Conservation (phyloP, 1,140 invertebrate species). For the Camponotus floridanus region DNA sequence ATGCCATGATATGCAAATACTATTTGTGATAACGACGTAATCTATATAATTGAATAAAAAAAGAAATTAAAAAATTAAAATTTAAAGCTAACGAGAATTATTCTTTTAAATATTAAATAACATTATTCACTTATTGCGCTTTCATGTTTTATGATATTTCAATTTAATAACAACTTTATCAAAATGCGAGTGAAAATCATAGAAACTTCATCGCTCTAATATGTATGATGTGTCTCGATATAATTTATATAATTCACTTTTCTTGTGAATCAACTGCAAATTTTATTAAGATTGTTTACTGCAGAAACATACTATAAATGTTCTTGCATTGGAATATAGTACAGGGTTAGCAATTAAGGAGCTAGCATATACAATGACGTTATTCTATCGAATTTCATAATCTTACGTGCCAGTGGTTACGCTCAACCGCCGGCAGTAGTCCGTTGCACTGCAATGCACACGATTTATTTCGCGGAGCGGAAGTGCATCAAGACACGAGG, state of each 20-base stretch:
- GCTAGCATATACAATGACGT: slow-evolving; percentile 31
- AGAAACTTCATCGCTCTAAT: too few relatives aligned
- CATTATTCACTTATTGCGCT: too few relatives aligned
- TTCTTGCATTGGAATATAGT: slow-evolving; percentile 27
- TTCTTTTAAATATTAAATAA: too few relatives aligned
- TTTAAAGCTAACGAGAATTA: too few relatives aligned
- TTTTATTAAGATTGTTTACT: neutral
- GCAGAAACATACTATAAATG: neutral
- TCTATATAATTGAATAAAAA: neutral
- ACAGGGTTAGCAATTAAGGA: slow-evolving; percentile 22
- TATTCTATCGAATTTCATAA: slow-evolving; percentile 66
- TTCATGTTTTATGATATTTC: too few relatives aligned
- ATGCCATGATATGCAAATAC: neutral
- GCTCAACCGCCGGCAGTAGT: slow-evolving; percentile 43
- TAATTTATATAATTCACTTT: too few relatives aligned
- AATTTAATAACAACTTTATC: too few relatives aligned
- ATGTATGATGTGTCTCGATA: too few relatives aligned
- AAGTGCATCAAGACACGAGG: slow-evolving; percentile 55
- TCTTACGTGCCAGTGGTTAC: slow-evolving; percentile 38
- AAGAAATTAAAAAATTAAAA: too few relatives aligned
- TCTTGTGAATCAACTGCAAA: neutral
- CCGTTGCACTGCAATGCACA: slow-evolving; percentile 59
- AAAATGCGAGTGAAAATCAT: too few relatives aligned
- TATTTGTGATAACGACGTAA: neutral
- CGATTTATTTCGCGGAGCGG: slow-evolving; percentile 62